These are phyloP conservation scores for Chloroclysta siterata DNA, from an alignment of 2,888 invertebrate genomes.

Conservation along the genomic window DNA sequence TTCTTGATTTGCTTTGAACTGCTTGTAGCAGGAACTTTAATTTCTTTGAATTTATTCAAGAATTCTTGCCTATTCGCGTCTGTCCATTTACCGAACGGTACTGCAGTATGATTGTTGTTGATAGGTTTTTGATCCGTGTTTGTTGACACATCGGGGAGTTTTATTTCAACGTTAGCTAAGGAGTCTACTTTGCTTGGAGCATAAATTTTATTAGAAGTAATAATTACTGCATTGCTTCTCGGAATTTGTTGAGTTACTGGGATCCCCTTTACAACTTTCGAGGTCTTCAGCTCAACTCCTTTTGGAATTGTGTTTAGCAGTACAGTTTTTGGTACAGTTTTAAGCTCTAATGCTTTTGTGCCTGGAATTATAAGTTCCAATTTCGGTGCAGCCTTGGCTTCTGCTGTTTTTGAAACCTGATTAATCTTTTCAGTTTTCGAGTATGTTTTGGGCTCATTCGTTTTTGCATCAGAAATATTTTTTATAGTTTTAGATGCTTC, in stretches of 20 bases:
- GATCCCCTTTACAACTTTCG: conserved; percentile 1
- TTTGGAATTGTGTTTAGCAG: conserved; percentile 14
- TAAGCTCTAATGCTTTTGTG: conserved; percentile 18
- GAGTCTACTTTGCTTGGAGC: conserved; percentile 20
- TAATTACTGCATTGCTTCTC: conserved; percentile 20
- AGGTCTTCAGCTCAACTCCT: conserved; percentile 8
- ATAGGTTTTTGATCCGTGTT: conserved; percentile 51
- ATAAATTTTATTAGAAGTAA: conserved; percentile 22
- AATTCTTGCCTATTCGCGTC: conserved; percentile 77
- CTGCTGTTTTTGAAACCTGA: background rate
- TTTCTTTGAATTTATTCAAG: conserved; percentile 74
- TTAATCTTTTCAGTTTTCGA: conserved; percentile 6
- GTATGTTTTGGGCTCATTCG: conserved; percentile 11
- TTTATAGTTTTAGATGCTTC: conserved; percentile 4
- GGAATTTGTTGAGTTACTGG: conserved; percentile 11
- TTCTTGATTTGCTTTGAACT: conserved; percentile 76
- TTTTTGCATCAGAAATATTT: conserved; percentile 1
- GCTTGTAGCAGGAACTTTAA: conserved; percentile 61
- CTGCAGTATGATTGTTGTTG: conserved; percentile 66
- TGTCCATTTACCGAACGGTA: conserved; percentile 81
- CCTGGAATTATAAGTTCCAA: conserved; percentile 1
- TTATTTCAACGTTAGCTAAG: conserved; percentile 29
- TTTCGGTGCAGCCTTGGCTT: background rate
- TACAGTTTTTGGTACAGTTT: conserved; percentile 28
- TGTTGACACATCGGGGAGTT: conserved; percentile 23